A percentile compares a stretch with the other conserved stretches of the same genome.
These are phyloP conservation scores for Leptopilina myrica DNA, from an alignment of 2,888 invertebrate species.

Conservation along the genomic window DNA sequence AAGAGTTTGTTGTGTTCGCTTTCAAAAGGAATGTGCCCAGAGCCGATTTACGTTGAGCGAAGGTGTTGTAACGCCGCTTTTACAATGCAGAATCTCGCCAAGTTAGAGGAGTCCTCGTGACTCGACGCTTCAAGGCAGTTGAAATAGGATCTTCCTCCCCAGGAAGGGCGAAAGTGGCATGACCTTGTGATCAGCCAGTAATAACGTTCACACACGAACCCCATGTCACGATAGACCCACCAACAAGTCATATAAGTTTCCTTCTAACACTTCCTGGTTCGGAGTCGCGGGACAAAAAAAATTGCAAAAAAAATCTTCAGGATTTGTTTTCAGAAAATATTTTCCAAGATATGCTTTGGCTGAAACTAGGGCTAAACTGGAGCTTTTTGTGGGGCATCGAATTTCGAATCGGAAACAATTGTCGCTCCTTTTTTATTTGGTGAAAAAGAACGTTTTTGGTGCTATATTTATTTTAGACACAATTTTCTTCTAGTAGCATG, in stretches of 20 bases:
- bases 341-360: no score
- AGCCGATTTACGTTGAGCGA: slow-evolving; percentile 33
- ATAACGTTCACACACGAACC: slow-evolving; percentile 54
- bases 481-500: no score
- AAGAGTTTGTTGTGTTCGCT: slow-evolving; percentile 62
- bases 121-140: slow-evolving; percentile 38
- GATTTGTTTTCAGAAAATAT: no score
- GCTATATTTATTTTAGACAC: no score
- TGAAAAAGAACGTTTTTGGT: no score
- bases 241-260: slow-evolving; percentile 48
- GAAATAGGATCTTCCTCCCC: slow-evolving; percentile 39
- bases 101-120: slow-evolving; percentile 25
- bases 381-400: no score
- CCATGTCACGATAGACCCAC: slow-evolving; percentile 54
- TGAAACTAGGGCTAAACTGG: neutral
- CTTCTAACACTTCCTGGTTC: slow-evolving; percentile 34
- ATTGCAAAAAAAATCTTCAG: neutral
- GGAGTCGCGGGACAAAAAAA: neutral
- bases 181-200: slow-evolving; percentile 57
- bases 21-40: slow-evolving; percentile 62
- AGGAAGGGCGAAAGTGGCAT: slow-evolving; percentile 38
- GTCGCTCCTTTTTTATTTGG: no score
- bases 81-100: slow-evolving; percentile 10
- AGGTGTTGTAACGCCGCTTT: slow-evolving; percentile 30
- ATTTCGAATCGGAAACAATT: no score